These are phyloP conservation scores for Cephalopachus bancanus DNA, from an alignment of 2,797 vertebrate species.

Conservation along the genomic window DNA sequence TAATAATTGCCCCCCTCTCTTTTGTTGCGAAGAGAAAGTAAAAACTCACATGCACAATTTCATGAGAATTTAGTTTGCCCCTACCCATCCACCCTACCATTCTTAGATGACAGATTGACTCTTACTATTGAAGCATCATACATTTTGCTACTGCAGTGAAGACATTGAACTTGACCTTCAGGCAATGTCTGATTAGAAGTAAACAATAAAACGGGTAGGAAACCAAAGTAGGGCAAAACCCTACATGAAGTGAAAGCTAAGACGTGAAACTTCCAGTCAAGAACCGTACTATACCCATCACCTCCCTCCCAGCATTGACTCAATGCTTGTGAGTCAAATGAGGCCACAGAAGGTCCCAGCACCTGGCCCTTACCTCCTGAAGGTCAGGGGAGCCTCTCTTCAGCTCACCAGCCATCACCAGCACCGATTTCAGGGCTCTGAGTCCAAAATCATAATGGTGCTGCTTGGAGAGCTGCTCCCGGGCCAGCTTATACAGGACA, in stretches of 20 bases:
- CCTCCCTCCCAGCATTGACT: fast-evolving
- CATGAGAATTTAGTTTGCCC: too few species aligned
- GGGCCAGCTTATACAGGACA: constrained; percentile 96
- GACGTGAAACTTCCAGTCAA: not conserved
- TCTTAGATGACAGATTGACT: fast-evolving
- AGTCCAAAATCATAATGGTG: constrained; percentile 99
- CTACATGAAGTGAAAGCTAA: not conserved
- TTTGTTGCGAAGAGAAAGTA: not conserved
- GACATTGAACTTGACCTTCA: not conserved
- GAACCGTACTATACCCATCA: fast-evolving
- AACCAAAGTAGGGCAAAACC: not conserved
- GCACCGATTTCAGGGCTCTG: constrained; percentile 97
- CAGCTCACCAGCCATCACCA: constrained; percentile 98
- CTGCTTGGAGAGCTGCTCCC: constrained; percentile 97
- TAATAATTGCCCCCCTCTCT: fast-evolving
- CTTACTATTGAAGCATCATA: too few species aligned
- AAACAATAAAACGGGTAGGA: not conserved
- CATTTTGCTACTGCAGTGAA: fast-evolving
- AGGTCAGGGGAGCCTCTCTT: constrained; percentile 96
- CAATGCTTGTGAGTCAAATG: fast-evolving
- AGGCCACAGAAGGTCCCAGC: not conserved
- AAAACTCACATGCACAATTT: fast-evolving
- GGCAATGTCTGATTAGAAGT: not conserved
- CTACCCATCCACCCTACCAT: fast-evolving
- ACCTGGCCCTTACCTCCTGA: constrained; percentile 90